Evolutionary conservation across 2,888 invertebrate species (phyloP).

Genomic region (Scaptomyza reducta): DNA sequence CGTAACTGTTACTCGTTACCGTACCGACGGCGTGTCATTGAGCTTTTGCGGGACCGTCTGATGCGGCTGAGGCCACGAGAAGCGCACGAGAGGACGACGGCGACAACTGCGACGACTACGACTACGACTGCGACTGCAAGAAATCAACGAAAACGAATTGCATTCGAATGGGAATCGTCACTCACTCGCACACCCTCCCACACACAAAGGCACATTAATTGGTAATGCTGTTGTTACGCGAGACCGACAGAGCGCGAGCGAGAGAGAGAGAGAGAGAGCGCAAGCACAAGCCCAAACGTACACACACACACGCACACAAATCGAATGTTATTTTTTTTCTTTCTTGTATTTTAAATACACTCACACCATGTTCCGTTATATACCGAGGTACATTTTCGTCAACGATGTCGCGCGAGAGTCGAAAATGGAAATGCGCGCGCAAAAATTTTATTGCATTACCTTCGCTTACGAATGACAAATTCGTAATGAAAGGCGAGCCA

Average conservation of each 20-base stretch:
- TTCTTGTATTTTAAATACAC: slow-evolving; percentile 56
- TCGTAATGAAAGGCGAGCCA: slow-evolving; percentile 82
- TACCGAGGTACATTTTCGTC: slow-evolving; percentile 54
- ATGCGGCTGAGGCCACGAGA: slow-evolving; percentile 28
- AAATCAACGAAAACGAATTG: slow-evolving; percentile 80
- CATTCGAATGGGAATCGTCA: slow-evolving; percentile 79
- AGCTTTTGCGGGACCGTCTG: slow-evolving; percentile 60
- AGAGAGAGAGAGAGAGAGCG: slow-evolving; percentile 23
- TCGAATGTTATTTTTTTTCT: slow-evolving; percentile 62
- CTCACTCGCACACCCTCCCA: slow-evolving; percentile 56
- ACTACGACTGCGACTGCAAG: slow-evolving; percentile 62
- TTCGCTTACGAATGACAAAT: slow-evolving; percentile 84
- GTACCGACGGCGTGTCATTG: slow-evolving; percentile 82
- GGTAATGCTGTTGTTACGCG: slow-evolving; percentile 37
- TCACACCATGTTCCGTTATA: slow-evolving; percentile 67
- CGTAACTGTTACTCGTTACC: slow-evolving; percentile 57
- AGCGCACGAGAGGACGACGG: slow-evolving; percentile 49
- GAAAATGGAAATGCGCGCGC: slow-evolving; percentile 74
- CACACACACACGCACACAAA: slow-evolving; percentile 32
- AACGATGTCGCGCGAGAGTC: slow-evolving; percentile 55
- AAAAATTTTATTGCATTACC: slow-evolving; percentile 83
- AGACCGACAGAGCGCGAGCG: slow-evolving; percentile 25
- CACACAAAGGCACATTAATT: slow-evolving; percentile 52
- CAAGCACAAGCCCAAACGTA: slow-evolving; percentile 22
- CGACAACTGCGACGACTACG: slow-evolving; percentile 36